These are phyloP conservation scores for Cryptus viduatorius DNA, from an alignment of 2,888 invertebrate genomes.

Conservation along the genomic window DNA sequence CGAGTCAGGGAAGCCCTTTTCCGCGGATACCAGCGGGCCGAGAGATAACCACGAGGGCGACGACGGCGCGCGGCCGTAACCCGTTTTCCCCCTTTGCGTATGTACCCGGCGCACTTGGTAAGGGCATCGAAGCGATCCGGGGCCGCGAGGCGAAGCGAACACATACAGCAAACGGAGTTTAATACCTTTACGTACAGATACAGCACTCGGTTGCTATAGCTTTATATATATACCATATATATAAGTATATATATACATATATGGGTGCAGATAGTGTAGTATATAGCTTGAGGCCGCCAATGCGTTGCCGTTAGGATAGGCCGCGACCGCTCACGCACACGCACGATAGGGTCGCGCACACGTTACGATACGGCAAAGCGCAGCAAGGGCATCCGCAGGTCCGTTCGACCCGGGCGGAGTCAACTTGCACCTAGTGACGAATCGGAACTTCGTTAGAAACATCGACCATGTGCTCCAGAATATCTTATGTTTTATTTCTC, in stretches of 20 bases:
- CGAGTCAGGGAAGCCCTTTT: constrained; percentile 51
- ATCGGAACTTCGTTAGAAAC: constrained; percentile 47
- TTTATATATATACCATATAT: constrained; percentile 21
- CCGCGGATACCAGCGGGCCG: constrained; percentile 39
- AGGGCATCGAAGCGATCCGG: constrained; percentile 52
- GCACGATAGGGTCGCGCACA: constrained; percentile 37
- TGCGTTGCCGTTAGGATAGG: constrained; percentile 65
- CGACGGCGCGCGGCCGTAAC: constrained; percentile 56
- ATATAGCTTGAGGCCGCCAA: constrained; percentile 9
- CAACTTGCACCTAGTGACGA: constrained; percentile 46
- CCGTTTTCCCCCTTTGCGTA: constrained; percentile 56
- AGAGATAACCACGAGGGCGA: constrained; percentile 45
- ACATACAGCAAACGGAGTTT: constrained; percentile 15
- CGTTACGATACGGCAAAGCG: constrained; percentile 34
- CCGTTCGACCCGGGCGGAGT: constrained; percentile 59
- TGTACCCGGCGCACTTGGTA: constrained; percentile 61
- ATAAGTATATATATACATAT: neutral
- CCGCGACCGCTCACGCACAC: constrained; percentile 48
- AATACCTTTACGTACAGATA: neutral
- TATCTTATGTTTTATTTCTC: neutral
- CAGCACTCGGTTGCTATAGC: neutral
- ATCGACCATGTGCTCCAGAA: constrained; percentile 20
- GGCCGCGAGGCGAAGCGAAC: constrained; percentile 40
- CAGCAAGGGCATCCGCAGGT: constrained; percentile 61
- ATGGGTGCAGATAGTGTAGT: neutral